These are phyloP conservation scores for Urocyon cinereoargenteus DNA, from an alignment of 2,797 vertebrate species.

Conservation along the genomic window DNA sequence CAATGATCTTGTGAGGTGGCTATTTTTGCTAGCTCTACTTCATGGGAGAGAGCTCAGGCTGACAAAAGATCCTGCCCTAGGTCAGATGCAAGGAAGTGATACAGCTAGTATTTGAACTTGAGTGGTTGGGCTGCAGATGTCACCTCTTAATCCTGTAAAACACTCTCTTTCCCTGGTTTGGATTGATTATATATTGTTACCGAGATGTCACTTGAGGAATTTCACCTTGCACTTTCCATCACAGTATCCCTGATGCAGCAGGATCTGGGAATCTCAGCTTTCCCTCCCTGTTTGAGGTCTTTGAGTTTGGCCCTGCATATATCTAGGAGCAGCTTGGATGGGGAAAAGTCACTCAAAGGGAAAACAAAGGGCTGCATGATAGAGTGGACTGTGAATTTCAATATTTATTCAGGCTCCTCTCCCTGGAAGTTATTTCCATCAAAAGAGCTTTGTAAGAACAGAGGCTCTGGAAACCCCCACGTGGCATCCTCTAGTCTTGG, in stretches of 20 bases:
- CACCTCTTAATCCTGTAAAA: background rate
- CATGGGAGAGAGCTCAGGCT: background rate
- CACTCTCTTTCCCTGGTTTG: background rate
- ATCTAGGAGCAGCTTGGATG: background rate
- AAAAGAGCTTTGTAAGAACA: background rate
- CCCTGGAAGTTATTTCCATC: background rate
- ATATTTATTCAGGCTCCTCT: background rate
- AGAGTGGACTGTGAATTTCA: background rate
- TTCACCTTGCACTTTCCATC: background rate
- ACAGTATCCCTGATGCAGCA: background rate
- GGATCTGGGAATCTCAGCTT: background rate
- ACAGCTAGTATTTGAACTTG: background rate
- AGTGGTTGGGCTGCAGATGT: background rate
- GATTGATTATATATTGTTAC: background rate
- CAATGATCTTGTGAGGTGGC: background rate
- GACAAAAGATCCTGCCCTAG: background rate
- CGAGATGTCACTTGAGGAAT: background rate
- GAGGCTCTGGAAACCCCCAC: background rate
- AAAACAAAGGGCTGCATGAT: background rate
- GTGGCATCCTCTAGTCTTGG: background rate
- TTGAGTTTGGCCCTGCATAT: background rate
- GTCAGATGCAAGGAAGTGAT: background rate
- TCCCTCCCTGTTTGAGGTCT: background rate
- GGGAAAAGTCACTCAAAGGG: background rate
- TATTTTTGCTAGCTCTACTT: conserved; percentile 26